phyloP scores from a whole-genome alignment of 2,888 invertebrate genomes.

The Panzeria rudis region DNA sequence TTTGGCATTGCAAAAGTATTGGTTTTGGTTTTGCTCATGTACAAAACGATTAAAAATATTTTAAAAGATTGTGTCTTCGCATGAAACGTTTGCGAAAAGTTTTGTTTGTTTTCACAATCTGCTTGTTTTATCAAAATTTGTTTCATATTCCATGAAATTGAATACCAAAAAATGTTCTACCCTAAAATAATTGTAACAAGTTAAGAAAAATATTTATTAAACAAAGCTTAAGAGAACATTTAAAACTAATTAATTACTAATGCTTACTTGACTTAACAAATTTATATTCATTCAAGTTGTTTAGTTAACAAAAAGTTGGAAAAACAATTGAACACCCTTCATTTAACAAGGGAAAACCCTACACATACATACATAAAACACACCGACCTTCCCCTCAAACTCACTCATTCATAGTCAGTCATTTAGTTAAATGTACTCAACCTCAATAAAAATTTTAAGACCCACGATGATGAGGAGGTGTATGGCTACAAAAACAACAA shows the following conservation, averaged over 20 bases:
- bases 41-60: too few relatives aligned
- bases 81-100: too few relatives aligned
- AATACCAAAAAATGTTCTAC: too few relatives aligned
- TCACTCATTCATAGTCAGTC: constrained; percentile 16
- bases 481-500: constrained; percentile 56
- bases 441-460: constrained; percentile 66
- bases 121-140: too few relatives aligned
- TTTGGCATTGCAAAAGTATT: too few relatives aligned
- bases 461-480: constrained; percentile 40
- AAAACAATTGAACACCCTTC: constrained; percentile 25
- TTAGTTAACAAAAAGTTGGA: not conserved
- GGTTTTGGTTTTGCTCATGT: too few relatives aligned
- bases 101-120: too few relatives aligned
- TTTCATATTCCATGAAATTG: too few relatives aligned
- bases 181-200: not conserved
- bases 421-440: constrained; percentile 59
- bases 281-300: constrained; percentile 53
- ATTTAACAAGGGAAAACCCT: constrained; percentile 16
- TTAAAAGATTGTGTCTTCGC: too few relatives aligned
- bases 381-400: not conserved
- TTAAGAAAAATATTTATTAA: not conserved
- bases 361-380: not conserved
- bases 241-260: constrained; percentile 59
- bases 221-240: not conserved
- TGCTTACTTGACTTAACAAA: constrained; percentile 57